Conservation (phyloP, 1,140 invertebrate genomes). For the Centruroides vittatus region DNA sequence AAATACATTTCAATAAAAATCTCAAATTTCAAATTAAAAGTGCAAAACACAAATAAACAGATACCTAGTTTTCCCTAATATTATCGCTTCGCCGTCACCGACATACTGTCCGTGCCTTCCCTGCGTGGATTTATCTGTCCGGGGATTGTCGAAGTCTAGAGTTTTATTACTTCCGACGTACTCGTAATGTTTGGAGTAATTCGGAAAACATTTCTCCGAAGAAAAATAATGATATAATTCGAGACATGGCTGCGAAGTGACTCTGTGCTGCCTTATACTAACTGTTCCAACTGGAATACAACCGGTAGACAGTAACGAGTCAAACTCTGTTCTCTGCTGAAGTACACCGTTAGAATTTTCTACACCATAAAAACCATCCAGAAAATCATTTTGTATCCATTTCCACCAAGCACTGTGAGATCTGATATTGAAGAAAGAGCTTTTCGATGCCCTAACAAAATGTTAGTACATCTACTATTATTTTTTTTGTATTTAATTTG, state of each 20-base stretch:
- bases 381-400: slow-evolving; percentile 6
- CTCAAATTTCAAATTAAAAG: too few species aligned
- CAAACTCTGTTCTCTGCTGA: neutral
- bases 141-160: neutral
- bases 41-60: too few species aligned
- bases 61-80: neutral
- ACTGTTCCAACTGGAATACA: neutral
- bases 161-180: neutral
- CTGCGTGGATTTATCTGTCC: neutral
- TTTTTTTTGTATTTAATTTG: neutral
- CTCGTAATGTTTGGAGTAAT: neutral
- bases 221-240: neutral
- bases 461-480: neutral
- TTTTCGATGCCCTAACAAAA: neutral
- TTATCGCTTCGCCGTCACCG: neutral
- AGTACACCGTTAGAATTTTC: neutral
- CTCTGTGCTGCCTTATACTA: neutral
- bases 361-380: neutral
- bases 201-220: neutral
- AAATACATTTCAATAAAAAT: too few species aligned
- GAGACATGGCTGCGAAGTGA: neutral
- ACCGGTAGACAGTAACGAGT: neutral
- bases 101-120: neutral
- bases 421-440: neutral
- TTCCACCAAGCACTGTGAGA: neutral